Base-by-base conservation (phyloP, 1,140 invertebrate genomes). In the Sycobia sp. region DNA sequence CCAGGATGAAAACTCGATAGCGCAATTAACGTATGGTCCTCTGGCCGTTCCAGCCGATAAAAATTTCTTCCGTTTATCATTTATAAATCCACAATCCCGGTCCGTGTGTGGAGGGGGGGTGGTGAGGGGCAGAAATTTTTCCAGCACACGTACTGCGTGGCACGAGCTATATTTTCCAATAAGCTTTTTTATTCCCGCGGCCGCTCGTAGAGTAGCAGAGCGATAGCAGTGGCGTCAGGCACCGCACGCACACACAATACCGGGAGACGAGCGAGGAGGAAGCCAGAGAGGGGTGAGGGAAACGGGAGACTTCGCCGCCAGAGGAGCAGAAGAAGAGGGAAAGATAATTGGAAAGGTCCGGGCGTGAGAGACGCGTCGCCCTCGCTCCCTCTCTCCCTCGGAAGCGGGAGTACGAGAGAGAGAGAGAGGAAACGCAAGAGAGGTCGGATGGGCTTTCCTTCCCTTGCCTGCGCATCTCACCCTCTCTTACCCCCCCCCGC, bases 291-390 rank as follows among this genome's bases (percentile, higher is more conserved):
- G 20, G 22, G 11, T 11, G 41, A n/a, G n/a, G n/a, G n/a, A n/a
- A n/a, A n/a, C n/a, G n/a, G n/a, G n/a, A 7, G 3, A 3, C 10
- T 20, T 14, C 5, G 8, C 9, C 13, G 13, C 14, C 16, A 16
- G 13, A 54, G 49, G n/a, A 51, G 32, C 10, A 38, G 49, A 50
- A 50, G 20, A n/a, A 50, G 34, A 56, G 53, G 50, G 34, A 34
- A 20, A 53, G 54, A 64, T 64, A 64, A 64, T 64, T 64, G 62
- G 62, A 64, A 64, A 51, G 54, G 62, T 58, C 62, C 54, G 46
- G 62, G 44, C 32, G 34, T 23, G 39, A 44, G 57, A 59, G 49
- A 16, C 3, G 29, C 25, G 32, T 14, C 3, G 25, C 20, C n/a
- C n/a, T n/a, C n/a, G n/a, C n/a, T n/a, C n/a, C n/a, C n/a, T n/a